Conservation (phyloP, 2,888 invertebrate species). For the Branchellion lobata region DNA sequence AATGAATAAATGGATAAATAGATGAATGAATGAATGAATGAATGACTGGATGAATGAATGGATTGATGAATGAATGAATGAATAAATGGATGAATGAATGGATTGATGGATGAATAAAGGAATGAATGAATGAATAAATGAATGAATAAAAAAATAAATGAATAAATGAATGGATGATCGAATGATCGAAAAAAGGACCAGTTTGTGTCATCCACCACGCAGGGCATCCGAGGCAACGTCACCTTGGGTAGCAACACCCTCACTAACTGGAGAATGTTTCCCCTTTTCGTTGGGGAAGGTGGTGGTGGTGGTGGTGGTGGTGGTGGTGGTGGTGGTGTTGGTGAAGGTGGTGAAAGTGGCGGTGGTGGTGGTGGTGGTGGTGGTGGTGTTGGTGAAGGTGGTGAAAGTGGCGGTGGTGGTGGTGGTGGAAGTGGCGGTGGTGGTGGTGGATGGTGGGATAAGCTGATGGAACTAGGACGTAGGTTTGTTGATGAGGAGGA, state of each 20-base stretch:
- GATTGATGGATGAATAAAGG: too few species aligned
- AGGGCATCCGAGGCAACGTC: conserved; percentile 48
- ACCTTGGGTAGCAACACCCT: conserved; percentile 63
- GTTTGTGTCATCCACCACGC: too few species aligned
- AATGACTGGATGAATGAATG: too few species aligned
- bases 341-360: neutral
- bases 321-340: neutral
- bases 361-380: neutral
- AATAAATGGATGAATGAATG: too few species aligned
- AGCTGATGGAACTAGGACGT: neutral
- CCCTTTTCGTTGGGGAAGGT: conserved; percentile 51
- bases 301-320: neutral
- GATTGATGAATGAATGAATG: too few species aligned
- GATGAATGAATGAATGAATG: too few species aligned
- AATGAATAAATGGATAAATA: too few species aligned
- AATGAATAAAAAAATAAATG: too few species aligned
- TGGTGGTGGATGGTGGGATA: neutral
- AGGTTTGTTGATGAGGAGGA: too few species aligned
- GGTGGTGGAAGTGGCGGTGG: neutral
- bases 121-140: too few species aligned
- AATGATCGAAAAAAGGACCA: too few species aligned
- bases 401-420: neutral
- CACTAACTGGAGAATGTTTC: conserved; percentile 69
- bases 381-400: conserved; percentile 3
- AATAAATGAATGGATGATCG: too few species aligned